Evolutionary conservation across 2,113 vertebrate genomes (phyloP), one percentile per base, ranked within the genome.

Genomic region (Camelus bactrianus): DNA sequence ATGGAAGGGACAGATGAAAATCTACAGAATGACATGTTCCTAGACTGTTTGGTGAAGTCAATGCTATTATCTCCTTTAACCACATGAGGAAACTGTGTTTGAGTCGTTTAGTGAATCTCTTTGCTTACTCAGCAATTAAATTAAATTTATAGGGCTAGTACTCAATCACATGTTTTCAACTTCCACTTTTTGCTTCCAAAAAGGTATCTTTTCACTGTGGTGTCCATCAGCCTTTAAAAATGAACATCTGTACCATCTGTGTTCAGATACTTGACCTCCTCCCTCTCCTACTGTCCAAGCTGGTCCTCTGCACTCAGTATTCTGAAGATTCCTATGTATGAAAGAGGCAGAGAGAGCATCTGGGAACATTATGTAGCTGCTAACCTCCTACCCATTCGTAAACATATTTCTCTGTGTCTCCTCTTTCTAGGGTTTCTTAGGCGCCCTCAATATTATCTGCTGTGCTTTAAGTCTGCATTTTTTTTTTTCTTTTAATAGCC

Each of bases 181-280:
- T 84, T 80, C 13, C 26, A 64, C 46, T 83, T 15, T 54, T 83
- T 90, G 32, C 79, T 95, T 87, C 79, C 90, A 10, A 72, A 92
- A 67, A 38, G 5, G 24, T 56, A 5, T 75, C 20, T 56, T 88
- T 95, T 86, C 19, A 62, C 30, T 54, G 4, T 58, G 7, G 14
- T 70, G 35, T 92, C 86, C 30, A 46, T 67, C 13, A 73, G 35
- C 3, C 38, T 90, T 93, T 89, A 89, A 83, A 73, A 93, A 42
- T 22, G 48, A 77, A 28, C 32, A 46, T 83, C 42, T 50, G 77
- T 28, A n/a, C 3, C n/a, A 3, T 56, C 35, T 26, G 32, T 56
- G 30, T 42, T 60, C 28, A 30, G 4, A 28, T n/a, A 38, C 38
- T 77, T 17, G 15, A 19, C 8, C 22, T 79, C 73, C 50, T 22